Evolutionary conservation across 2,888 invertebrate genomes (phyloP).

Genomic region (Netelia virgata): DNA sequence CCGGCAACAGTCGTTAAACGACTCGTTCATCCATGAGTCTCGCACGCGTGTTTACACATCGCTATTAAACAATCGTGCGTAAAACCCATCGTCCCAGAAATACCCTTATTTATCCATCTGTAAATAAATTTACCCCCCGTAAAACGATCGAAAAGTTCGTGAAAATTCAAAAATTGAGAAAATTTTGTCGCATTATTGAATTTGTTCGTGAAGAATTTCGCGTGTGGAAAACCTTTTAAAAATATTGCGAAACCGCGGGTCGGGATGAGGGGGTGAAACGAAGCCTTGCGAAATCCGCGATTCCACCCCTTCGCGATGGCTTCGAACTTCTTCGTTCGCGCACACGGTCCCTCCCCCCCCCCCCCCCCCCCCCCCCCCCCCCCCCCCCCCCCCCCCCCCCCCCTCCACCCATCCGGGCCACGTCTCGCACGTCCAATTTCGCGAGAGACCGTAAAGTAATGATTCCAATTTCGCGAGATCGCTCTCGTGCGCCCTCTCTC

Average conservation of each 20-base stretch:
- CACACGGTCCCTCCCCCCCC: constrained; percentile 34
- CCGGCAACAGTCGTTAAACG: constrained; percentile 39
- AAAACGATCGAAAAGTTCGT: background rate
- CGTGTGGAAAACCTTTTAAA: constrained; percentile 61
- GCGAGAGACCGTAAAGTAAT: constrained; percentile 82
- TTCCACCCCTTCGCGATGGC: constrained; percentile 51
- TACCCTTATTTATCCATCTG: background rate
- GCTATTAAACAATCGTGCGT: no score
- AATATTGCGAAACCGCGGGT: constrained; percentile 63
- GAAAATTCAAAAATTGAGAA: constrained; percentile 9
- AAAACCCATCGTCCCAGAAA: no score
- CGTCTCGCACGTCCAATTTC: constrained; percentile 79
- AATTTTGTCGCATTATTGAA: background rate
- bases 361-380: constrained; percentile 13
- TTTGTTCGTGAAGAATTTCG: no score
- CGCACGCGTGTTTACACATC: background rate
- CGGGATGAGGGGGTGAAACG: constrained; percentile 11
- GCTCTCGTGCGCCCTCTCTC: constrained; percentile 70
- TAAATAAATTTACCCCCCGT: background rate
- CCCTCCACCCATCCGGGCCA: constrained; percentile 33
- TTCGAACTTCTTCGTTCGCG: constrained; percentile 59
- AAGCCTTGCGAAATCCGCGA: constrained; percentile 50
- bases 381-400: constrained; percentile 36
- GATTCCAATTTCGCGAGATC: constrained; percentile 83
- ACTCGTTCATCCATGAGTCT: background rate